phyloP scores from a whole-genome alignment of 1,140 invertebrate genomes.

The Harlomillsia oculata region DNA sequence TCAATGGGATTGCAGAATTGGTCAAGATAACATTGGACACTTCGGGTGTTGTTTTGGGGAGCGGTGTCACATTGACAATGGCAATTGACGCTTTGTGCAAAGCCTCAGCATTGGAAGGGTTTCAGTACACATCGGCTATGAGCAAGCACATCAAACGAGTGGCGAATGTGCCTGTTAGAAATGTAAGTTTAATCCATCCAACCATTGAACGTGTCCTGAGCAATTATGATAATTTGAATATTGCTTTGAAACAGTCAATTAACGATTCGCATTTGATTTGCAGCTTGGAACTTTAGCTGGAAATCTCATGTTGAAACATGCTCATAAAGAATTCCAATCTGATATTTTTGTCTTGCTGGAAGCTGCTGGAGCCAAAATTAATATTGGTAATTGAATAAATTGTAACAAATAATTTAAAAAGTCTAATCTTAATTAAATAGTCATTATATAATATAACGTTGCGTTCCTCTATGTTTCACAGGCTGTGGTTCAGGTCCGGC shows the following conservation, averaged over 20 bases:
- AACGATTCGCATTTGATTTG: conserved; percentile 41
- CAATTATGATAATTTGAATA: no score
- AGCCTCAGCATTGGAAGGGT: conserved; percentile 44
- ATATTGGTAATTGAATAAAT: no score
- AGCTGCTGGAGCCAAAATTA: conserved; percentile 39
- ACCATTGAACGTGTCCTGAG: no score
- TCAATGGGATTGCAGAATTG: conserved; percentile 56
- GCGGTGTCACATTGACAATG: conserved; percentile 52
- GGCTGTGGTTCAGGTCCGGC: background rate
- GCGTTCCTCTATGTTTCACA: no score
- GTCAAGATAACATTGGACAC: conserved; percentile 36
- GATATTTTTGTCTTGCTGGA: conserved; percentile 44
- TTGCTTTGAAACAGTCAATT: conserved; percentile 52
- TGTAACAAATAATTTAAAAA: conserved; percentile 53
- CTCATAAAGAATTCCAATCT: conserved; percentile 44
- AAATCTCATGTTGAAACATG: conserved; percentile 46
- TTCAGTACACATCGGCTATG: conserved; percentile 49
- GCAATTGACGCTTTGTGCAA: conserved; percentile 52
- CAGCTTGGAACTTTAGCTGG: conserved; percentile 41
- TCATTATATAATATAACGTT: conserved; percentile 54
- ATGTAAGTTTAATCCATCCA: no score
- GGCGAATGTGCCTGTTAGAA: conserved; percentile 60
- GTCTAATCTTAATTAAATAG: conserved; percentile 53
- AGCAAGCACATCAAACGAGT: conserved; percentile 58
- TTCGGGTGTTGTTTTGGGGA: conserved; percentile 42